phyloP scores from a whole-genome alignment of 2,113 vertebrate genomes.

The Bostrychus sinensis region DNA sequence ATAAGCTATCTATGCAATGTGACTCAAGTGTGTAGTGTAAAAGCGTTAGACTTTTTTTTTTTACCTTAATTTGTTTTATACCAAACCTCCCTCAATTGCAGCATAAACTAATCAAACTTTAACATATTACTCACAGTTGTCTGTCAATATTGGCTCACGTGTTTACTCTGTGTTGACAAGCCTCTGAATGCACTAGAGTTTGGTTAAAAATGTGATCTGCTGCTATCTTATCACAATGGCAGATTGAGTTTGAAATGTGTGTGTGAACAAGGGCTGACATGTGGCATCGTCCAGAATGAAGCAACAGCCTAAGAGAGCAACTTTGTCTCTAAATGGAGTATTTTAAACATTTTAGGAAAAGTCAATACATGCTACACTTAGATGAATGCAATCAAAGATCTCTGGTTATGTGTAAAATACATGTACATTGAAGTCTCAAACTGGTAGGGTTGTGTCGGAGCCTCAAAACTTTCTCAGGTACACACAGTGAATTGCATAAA shows the following conservation, averaged over 20 bases:
- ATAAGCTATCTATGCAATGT: conserved; percentile 28
- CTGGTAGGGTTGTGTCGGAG: background rate
- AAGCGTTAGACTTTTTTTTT: background rate
- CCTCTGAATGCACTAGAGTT: background rate
- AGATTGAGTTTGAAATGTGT: conserved; percentile 28
- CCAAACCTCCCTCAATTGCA: background rate
- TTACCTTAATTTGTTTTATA: background rate
- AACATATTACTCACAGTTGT: background rate
- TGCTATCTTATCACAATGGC: conserved; percentile 48
- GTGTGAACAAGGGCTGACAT: conserved; percentile 28
- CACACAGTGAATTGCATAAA: background rate
- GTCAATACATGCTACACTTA: too few species aligned
- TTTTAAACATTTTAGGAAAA: too few species aligned
- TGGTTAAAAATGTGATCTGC: conserved; percentile 8
- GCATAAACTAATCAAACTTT: background rate
- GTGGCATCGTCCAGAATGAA: conserved; percentile 37
- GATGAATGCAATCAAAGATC: too few species aligned
- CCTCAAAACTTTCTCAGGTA: background rate
- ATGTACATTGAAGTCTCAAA: too few species aligned
- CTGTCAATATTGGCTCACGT: background rate
- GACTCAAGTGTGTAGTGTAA: background rate
- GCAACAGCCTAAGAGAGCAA: background rate
- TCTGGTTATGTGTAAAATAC: too few species aligned
- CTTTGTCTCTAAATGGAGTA: too few species aligned
- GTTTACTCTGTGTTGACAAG: background rate